These are phyloP conservation scores for Dynastes hyllus DNA, from an alignment of 2,888 invertebrate species.

Conservation along the genomic window DNA sequence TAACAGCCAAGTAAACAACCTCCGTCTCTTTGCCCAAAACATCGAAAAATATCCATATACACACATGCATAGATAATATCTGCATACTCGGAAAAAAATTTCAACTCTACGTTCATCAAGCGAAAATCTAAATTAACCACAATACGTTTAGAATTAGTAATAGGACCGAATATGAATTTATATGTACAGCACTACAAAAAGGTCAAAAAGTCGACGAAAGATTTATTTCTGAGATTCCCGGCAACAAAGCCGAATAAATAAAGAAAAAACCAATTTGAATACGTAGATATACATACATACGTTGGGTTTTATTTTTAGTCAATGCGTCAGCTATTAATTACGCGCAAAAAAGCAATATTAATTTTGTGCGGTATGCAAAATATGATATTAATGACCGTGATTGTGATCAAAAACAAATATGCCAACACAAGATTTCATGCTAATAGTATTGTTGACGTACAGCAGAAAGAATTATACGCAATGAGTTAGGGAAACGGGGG, in stretches of 20 bases:
- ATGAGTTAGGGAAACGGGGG: not conserved
- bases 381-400: conserved; percentile 17
- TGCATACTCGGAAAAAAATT: not conserved
- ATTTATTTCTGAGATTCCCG: conserved; percentile 7
- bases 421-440: not conserved
- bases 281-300: not conserved
- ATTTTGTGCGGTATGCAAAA: conserved; percentile 16
- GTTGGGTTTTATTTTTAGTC: conserved; percentile 28
- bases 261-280: conserved; percentile 26
- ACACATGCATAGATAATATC: not conserved
- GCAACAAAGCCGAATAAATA: not conserved
- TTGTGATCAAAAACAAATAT: conserved; percentile 38
- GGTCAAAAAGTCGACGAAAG: conserved; percentile 28
- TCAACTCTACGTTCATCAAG: conserved; percentile 3
- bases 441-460: not conserved
- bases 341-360: not conserved
- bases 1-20: too few species aligned
- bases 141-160: conserved; percentile 16
- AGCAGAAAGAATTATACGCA: not conserved
- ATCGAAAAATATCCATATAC: not conserved
- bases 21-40: too few species aligned
- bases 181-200: not conserved
- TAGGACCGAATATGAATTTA: conserved; percentile 2
- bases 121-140: not conserved
- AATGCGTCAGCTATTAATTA: conserved; percentile 40